These are phyloP conservation scores for Caenorhabditis macrosperma DNA, from an alignment of 2,888 invertebrate genomes.

Conservation along the genomic window DNA sequence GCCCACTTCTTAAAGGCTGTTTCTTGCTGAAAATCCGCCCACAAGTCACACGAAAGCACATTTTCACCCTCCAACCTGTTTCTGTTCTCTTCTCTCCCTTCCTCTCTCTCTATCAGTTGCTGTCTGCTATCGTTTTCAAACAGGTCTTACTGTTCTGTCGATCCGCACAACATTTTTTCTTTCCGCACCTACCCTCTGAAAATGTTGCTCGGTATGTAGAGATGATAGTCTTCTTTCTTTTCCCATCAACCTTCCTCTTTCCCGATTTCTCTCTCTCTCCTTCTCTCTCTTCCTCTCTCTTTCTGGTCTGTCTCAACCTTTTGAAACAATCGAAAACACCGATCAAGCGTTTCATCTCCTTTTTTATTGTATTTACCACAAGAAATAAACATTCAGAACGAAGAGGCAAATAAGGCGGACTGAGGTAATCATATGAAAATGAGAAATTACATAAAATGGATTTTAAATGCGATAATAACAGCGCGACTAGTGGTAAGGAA, in stretches of 20 bases:
- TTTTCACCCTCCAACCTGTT: slow-evolving; percentile 8
- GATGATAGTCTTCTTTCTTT: slow-evolving; percentile 21
- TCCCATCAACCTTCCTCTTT: slow-evolving; percentile 22
- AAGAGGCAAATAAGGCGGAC: slow-evolving; percentile 40
- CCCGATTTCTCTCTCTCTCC: slow-evolving; percentile 6
- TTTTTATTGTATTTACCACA: slow-evolving; percentile 27
- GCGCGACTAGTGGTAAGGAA: neutral
- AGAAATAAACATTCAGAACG: slow-evolving; percentile 44
- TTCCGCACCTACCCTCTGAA: slow-evolving; percentile 15
- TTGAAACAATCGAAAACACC: neutral
- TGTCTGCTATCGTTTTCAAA: slow-evolving; percentile 45
- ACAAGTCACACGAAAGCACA: slow-evolving; percentile 28
- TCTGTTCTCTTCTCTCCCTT: slow-evolving; percentile 8
- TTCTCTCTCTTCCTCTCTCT: slow-evolving; percentile 25
- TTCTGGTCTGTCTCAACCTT: slow-evolving; percentile 38
- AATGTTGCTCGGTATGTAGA: slow-evolving; percentile 36
- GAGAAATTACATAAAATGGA: neutral
- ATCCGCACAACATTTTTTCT: slow-evolving; percentile 29
- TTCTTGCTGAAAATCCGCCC: slow-evolving; percentile 37
- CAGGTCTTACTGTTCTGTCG: slow-evolving; percentile 36
- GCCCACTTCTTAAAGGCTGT: slow-evolving; percentile 9
- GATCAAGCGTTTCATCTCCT: slow-evolving; percentile 4
- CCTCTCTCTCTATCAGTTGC: slow-evolving; percentile 41
- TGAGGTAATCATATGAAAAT: slow-evolving; percentile 40
- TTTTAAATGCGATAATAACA: neutral